Base-by-base conservation (phyloP, 2,888 invertebrate genomes). In the Balanococcus diminutus region DNA sequence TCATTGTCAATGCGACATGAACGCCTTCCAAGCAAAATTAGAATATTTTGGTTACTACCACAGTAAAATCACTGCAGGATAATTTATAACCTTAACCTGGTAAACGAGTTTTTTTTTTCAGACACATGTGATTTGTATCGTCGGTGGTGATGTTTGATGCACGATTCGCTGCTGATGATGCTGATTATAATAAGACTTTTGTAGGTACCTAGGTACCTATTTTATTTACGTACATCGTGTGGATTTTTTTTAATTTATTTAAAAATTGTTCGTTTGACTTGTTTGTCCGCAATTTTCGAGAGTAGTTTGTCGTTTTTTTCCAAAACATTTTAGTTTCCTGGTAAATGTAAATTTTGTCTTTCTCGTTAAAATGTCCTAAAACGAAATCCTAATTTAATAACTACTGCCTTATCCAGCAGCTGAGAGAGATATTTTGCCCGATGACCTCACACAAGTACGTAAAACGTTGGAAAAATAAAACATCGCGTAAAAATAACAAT, bases 21-120 rank as follows among this genome's bases (percentile, higher is more conserved):
- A 79, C 36, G 19, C 36, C 19, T 22, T 36, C 75, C n/a, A 79
- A 11, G 36, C 75, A 19, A 79, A 36, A 36, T 79, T 79, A 36
- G 75, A 36, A 79, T 79, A 79, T 79, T 79, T 79, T 79, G 75
- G 75, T 36, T 79, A 79, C 75, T n/a, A n/a, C n/a, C n/a, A n/a
- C 32, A 79, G 36, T 79, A 79, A 79, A 79, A 79, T 79, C 75
- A 79, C 36, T 36, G 75, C 28, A 32, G 75, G 32, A 79, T 79
- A 79, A 79, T 79, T 79, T 79, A 79, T 79, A 79, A 32, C 75
- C 75, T 79, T 79, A 79, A 36, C 32, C 75, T 32, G 75, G 75
- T 79, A 79, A 79, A 79, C 75, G 75, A 79, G 75, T 79, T 79
- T 79, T 79, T 72, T 79, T 79, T 51, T 51, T 56, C 56, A 56